These are phyloP conservation scores for Cyclargus thomasi DNA, from an alignment of 1,140 invertebrate species.

Conservation along the genomic window DNA sequence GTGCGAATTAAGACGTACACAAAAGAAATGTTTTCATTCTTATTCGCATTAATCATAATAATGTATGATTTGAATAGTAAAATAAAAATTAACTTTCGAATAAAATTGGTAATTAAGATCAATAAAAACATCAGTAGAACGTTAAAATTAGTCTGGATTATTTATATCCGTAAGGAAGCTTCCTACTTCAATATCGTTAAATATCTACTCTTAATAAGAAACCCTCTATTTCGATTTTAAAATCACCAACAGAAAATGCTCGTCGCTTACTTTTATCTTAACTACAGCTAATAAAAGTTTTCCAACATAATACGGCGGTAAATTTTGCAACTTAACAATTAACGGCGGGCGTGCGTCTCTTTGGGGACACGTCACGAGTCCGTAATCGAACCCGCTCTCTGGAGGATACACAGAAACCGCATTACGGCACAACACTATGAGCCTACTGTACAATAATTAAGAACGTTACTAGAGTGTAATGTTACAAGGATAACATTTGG, in stretches of 20 bases:
- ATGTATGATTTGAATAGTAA: background rate
- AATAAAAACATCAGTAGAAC: background rate
- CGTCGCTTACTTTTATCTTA: background rate
- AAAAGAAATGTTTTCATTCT: background rate
- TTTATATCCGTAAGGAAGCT: no score
- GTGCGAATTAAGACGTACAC: background rate
- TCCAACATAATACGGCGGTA: background rate
- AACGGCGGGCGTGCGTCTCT: constrained; percentile 5
- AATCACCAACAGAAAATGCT: background rate
- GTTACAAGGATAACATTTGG: background rate
- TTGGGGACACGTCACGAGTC: constrained; percentile 26
- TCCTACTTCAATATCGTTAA: no score
- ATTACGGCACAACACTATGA: constrained; percentile 39
- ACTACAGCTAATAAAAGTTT: background rate
- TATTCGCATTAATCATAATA: background rate
- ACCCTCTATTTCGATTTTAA: background rate
- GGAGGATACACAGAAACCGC: constrained; percentile 43
- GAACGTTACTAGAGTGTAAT: background rate
- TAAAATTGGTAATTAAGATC: background rate
- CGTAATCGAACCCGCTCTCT: constrained; percentile 37
- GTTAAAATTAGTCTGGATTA: no score
- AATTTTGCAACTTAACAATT: constrained; percentile 16
- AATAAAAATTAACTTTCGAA: background rate
- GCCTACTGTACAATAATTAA: background rate
- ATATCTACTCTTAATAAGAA: background rate